Evolutionary conservation across 1,140 invertebrate species (phyloP), one percentile per base, ranked within the genome.

Genomic region (Drosophila lacteicornis): DNA sequence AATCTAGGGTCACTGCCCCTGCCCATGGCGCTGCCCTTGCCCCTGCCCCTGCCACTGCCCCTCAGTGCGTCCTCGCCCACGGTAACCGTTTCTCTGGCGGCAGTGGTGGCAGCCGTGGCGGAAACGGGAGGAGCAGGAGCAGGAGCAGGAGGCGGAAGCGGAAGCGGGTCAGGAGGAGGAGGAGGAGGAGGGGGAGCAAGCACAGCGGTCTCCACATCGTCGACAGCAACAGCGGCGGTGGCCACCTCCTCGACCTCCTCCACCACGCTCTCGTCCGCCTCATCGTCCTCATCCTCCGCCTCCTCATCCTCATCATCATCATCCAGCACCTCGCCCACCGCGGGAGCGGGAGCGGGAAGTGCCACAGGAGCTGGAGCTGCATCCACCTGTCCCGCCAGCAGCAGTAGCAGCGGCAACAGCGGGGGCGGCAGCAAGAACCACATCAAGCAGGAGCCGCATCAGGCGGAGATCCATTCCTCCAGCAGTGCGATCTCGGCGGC

Each of bases 381-480:
- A 42, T 43, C 63, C 36, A 62, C 70, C 43, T 83, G 75, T 50
- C 66, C 74, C 12, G 80, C 73, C 69, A 86, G 75, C 69, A 84
- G 66, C 57, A 75, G 53, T 55, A 75, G 61, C 62, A 60, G 59
- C 86, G 91, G 38, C 51, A 69, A 8, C 74, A 81, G 59, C 86
- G 91, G 75, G 45, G 73, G 56, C 82, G 17, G 1, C n/a, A 30
- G 15, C 30, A 85, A 85, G 93, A 71, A 84, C 92, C 53, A 30
- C 68, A 75, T 59, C 68, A 78, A 86, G 60, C 91, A 92, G 77
- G 61, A 82, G 66, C 91, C 53, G 19, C 53, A 56, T 11, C 53
- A 85, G 75, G 88, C 91, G 74, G 91, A 92, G 80, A 92, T 92
- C 30, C 83, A 91, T 56, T 92, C 88, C 46, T 92, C 91, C 15